A percentile compares a stretch with the other conserved stretches of the same genome.
These are phyloP conservation scores for Thomomys bottae DNA, from an alignment of 2,113 vertebrate species.

Conservation along the genomic window DNA sequence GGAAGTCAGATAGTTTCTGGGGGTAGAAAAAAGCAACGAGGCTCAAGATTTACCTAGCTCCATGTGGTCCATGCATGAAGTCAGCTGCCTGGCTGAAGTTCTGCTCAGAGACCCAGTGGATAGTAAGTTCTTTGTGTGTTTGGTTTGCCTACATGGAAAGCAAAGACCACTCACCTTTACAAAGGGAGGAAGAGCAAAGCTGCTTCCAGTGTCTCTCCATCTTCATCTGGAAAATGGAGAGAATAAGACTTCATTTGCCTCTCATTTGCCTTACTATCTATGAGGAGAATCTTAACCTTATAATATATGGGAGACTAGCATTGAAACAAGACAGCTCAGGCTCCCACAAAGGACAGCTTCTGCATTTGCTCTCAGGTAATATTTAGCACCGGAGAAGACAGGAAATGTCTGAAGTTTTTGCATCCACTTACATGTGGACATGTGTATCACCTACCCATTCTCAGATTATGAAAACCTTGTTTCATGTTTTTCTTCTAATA, in stretches of 20 bases:
- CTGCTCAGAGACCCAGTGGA: neutral
- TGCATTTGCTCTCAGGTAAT: neutral
- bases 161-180: conserved; percentile 60
- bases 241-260: neutral
- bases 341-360: neutral
- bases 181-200: conserved; percentile 27
- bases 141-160: neutral
- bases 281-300: neutral
- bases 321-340: neutral
- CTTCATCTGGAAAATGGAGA: conserved; percentile 59
- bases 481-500: neutral
- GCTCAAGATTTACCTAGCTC: neutral
- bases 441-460: neutral
- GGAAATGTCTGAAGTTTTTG: neutral
- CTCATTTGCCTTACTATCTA: neutral
- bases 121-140: neutral
- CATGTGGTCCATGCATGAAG: neutral
- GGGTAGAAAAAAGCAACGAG: neutral
- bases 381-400: neutral
- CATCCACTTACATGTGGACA: neutral
- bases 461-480: neutral
- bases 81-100: neutral
- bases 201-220: neutral
- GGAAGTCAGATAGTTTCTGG: neutral
- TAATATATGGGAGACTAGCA: neutral